A percentile compares a stretch with the other conserved stretches of the same genome.
phyloP scores from a whole-genome alignment of 2,113 vertebrate genomes.

The Lagenorhynchus albirostris region DNA sequence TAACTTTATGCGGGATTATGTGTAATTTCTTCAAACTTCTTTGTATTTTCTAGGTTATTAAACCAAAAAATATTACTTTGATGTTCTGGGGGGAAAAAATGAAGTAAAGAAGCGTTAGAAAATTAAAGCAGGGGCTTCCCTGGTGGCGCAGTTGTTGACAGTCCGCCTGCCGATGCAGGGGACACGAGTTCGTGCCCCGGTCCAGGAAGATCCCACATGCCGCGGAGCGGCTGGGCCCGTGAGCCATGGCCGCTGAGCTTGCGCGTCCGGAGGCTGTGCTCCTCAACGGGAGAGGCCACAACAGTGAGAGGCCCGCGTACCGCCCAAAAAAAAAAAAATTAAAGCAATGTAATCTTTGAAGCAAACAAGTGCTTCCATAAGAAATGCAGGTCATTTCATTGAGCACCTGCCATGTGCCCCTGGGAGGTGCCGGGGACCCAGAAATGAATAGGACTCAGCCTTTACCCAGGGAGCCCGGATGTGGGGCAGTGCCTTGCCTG shows the following conservation, averaged over 20 bases:
- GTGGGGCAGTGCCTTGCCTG: neutral
- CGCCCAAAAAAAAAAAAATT: neutral
- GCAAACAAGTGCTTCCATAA: neutral
- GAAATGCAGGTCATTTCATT: neutral
- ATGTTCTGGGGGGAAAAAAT: neutral
- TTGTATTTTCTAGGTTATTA: neutral
- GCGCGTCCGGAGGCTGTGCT: too few relatives aligned
- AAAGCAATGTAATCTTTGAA: neutral
- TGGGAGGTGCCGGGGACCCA: neutral
- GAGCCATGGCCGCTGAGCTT: too few relatives aligned
- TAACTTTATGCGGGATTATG: neutral
- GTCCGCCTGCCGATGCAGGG: too few relatives aligned
- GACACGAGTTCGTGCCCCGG: too few relatives aligned
- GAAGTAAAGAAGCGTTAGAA: neutral
- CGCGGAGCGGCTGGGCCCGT: too few relatives aligned
- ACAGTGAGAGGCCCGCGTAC: too few relatives aligned
- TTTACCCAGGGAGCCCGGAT: rapidly evolving
- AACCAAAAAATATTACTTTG: neutral
- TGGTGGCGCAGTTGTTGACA: too few relatives aligned
- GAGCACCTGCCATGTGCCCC: neutral
- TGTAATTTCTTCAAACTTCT: neutral
- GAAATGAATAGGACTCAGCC: rapidly evolving
- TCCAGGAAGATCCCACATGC: too few relatives aligned
- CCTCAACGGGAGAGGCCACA: too few relatives aligned
- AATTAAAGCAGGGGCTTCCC: neutral